Conservation (phyloP, 2,113 vertebrate genomes). For the Perca schrenkii region DNA sequence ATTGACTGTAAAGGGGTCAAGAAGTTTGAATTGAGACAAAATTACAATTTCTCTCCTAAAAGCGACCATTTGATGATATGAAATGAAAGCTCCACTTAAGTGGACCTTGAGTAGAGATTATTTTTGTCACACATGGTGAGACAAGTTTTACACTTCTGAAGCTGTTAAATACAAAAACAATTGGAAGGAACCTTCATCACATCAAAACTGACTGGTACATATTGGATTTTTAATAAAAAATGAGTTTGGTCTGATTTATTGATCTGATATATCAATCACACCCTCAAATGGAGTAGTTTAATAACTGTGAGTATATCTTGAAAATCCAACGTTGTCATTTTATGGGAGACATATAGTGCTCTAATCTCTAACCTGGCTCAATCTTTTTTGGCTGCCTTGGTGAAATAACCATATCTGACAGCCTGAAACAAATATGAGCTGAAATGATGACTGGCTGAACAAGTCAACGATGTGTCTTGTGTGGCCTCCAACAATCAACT, state of each 20-base stretch:
- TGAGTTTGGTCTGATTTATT: neutral
- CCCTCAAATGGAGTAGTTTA: neutral
- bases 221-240: conserved; percentile 20
- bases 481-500: conserved; percentile 2
- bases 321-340: conserved; percentile 1
- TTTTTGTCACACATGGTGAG: neutral
- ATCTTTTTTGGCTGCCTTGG: neutral
- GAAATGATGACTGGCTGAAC: conserved; percentile 10
- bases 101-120: neutral
- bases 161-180: neutral
- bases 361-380: conserved; percentile 3
- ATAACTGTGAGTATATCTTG: conserved; percentile 11
- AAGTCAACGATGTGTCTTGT: neutral
- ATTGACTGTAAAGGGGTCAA: neutral
- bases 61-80: neutral
- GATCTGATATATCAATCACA: conserved; percentile 12
- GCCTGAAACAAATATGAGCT: conserved; percentile 15
- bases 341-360: neutral
- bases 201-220: neutral
- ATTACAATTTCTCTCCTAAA: neutral
- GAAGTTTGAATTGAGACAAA: neutral
- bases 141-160: neutral
- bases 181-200: neutral
- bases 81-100: neutral
- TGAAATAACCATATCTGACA: conserved; percentile 20